phyloP scores from a whole-genome alignment of 1,140 invertebrate species.

The Theocolax elegans region DNA sequence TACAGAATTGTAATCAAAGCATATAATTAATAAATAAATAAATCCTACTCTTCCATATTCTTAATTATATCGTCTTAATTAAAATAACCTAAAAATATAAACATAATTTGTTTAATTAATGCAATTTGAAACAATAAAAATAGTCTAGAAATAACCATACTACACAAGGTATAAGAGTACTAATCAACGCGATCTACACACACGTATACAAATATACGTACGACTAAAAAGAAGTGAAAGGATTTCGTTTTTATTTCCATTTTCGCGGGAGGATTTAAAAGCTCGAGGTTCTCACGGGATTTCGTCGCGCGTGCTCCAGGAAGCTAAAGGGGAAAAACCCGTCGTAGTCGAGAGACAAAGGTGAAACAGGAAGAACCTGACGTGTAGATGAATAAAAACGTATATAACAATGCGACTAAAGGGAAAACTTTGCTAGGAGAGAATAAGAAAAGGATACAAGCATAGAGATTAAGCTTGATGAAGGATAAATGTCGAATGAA shows the following conservation, averaged over 20 bases:
- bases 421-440: background rate
- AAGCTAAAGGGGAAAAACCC: background rate
- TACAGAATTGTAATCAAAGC: too few species aligned
- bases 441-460: background rate
- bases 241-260: background rate
- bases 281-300: too few species aligned
- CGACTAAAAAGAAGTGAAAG: background rate
- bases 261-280: too few species aligned
- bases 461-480: background rate
- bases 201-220: background rate
- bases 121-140: too few species aligned
- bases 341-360: background rate
- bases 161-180: background rate
- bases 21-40: too few species aligned
- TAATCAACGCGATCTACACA: background rate
- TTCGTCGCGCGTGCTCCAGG: too few species aligned
- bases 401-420: background rate
- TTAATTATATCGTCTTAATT: too few species aligned
- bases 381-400: background rate
- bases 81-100: too few species aligned
- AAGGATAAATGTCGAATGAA: slow-evolving; percentile 36
- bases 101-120: too few species aligned
- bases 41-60: too few species aligned
- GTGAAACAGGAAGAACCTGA: background rate
- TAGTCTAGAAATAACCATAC: too few species aligned